Conservation (phyloP, 1,140 invertebrate species). For the Antheraea mylitta region DNA sequence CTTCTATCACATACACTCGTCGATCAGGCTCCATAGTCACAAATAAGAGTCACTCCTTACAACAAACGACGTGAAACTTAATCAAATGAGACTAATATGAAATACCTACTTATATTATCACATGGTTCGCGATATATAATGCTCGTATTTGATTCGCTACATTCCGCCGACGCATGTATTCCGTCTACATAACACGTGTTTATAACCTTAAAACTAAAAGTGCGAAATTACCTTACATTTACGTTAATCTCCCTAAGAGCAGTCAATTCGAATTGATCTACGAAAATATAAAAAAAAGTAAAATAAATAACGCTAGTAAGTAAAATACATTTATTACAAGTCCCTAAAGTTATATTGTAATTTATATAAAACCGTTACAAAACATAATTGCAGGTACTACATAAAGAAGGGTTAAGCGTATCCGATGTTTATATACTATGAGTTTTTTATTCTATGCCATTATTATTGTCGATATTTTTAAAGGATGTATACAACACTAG, state of each 20-base stretch:
- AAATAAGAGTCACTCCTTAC: conserved; percentile 1
- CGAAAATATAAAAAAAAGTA: conserved; percentile 48
- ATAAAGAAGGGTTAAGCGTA: conserved; percentile 66
- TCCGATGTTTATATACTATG: conserved; percentile 44
- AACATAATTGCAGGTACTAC: conserved; percentile 68
- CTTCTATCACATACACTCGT: background rate
- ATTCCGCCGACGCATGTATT: conserved; percentile 7
- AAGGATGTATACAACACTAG: background rate
- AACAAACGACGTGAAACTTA: conserved; percentile 14
- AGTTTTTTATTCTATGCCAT: conserved; percentile 22
- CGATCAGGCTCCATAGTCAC: background rate
- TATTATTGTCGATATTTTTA: background rate
- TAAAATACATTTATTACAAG: conserved; percentile 58
- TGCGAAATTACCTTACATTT: conserved; percentile 65
- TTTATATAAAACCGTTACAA: conserved; percentile 65
- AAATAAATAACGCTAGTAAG: conserved; percentile 63
- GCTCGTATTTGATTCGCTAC: conserved; percentile 12
- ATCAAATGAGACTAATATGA: background rate
- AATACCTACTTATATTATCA: conserved; percentile 14
- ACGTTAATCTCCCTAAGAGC: conserved; percentile 69
- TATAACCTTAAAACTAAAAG: conserved; percentile 23
- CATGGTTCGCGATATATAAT: conserved; percentile 13
- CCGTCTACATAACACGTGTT: conserved; percentile 1
- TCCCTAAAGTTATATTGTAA: conserved; percentile 51
- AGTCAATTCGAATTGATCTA: conserved; percentile 72